Conservation (phyloP, 53 echinoderm and acorn worm genomes). For the Paelopatides confundens region DNA sequence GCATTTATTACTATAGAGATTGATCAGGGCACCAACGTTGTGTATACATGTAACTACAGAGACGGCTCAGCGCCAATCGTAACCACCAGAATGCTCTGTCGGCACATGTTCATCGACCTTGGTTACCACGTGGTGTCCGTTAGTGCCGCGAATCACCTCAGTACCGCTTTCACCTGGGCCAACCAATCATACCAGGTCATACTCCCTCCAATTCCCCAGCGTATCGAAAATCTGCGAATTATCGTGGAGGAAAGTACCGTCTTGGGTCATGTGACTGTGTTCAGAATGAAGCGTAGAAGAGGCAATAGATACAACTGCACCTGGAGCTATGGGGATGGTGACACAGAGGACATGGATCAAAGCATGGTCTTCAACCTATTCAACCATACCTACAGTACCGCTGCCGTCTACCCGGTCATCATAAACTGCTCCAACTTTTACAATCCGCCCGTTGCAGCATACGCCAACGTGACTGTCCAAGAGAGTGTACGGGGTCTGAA, state of each 20-base stretch:
- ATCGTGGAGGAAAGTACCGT: conserved; percentile 55
- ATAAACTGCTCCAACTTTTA: conserved; percentile 75
- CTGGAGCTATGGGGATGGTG: conserved; percentile 76
- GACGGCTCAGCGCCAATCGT: conserved; percentile 79
- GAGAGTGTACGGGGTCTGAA: conserved; percentile 56
- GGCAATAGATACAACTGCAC: conserved; percentile 87
- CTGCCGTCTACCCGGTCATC: conserved; percentile 47
- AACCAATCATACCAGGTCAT: conserved; percentile 78
- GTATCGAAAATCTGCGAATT: conserved; percentile 61
- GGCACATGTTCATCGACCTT: conserved; percentile 82
- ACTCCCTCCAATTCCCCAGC: conserved; percentile 74
- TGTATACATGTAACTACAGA: conserved; percentile 75
- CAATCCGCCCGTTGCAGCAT: conserved; percentile 59
- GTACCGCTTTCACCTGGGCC: conserved; percentile 45
- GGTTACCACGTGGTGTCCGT: conserved; percentile 77
- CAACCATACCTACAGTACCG: conserved; percentile 63
- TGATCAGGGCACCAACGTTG: conserved; percentile 77
- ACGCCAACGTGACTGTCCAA: conserved; percentile 58
- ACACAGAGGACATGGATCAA: conserved; percentile 55
- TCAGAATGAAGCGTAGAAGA: conserved; percentile 54
- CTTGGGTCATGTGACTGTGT: conserved; percentile 54
- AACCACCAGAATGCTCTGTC: conserved; percentile 67
- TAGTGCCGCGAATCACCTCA: conserved; percentile 74
- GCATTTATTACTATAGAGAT: conserved; percentile 73
- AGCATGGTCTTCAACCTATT: conserved; percentile 58